These are phyloP conservation scores for Drosophila melanogaster DNA, from an alignment of 1,140 invertebrate species.

Conservation along the genomic window Release_6_plus_ISO1_MT NT_033779.5:10487501-10488000, in stretches of 20 bases:
- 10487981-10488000: constrained; percentile 91
- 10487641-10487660: constrained; percentile 96
- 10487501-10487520: constrained; percentile 93
- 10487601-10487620: constrained; percentile 39
- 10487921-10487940: constrained; percentile 89
- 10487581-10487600: too few species aligned
- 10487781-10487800: constrained; percentile 95
- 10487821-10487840: constrained; percentile 96
- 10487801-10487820: constrained; percentile 96
- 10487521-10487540: constrained; percentile 91
- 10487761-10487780: constrained; percentile 90
- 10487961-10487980: constrained; percentile 82
- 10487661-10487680: constrained; percentile 95
- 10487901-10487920: constrained; percentile 90
- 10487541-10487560: constrained; percentile 89
- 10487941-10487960: constrained; percentile 91
- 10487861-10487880: constrained; percentile 95
- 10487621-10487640: constrained; percentile 96
- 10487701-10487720: constrained; percentile 91
- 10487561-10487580: not conserved
- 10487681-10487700: constrained; percentile 92
- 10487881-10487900: constrained; percentile 96
- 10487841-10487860: constrained; percentile 99
- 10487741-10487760: constrained; percentile 88
- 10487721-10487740: constrained; percentile 89